Conservation (phyloP, 2,888 invertebrate genomes). For the Drosophila anomalata region DNA sequence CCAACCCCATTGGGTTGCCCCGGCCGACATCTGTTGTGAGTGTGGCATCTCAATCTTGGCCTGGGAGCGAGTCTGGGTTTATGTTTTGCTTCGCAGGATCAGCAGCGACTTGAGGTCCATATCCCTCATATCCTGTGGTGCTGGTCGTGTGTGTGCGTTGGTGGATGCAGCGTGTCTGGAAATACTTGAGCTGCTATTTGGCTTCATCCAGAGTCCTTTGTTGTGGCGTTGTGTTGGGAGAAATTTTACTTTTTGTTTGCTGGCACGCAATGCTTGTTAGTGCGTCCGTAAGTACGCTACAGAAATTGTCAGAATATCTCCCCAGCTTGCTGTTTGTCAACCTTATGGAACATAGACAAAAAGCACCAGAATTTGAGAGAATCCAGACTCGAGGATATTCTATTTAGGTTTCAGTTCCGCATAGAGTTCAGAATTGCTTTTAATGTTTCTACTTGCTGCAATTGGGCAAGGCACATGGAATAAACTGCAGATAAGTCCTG, state of each 20-base stretch:
- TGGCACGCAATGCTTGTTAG: conserved; percentile 69
- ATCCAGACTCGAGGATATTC: conserved; percentile 28
- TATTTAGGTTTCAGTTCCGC: conserved; percentile 34
- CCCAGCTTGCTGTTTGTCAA: conserved; percentile 34
- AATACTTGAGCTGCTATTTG: conserved; percentile 71
- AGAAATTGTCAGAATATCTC: conserved; percentile 57
- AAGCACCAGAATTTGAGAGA: conserved; percentile 17
- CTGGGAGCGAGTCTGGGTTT: conserved; percentile 28
- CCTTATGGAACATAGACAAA: not conserved
- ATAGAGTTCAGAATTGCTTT: conserved; percentile 28
- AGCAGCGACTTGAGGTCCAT: conserved; percentile 40
- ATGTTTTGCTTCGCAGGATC: conserved; percentile 35
- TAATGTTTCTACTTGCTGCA: conserved; percentile 16
- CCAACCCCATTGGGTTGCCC: conserved; percentile 27
- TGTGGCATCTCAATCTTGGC: conserved; percentile 38
- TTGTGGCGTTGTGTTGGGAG: conserved; percentile 42
- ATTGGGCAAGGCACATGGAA: conserved; percentile 1
- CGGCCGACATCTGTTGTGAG: conserved; percentile 30
- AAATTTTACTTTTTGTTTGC: conserved; percentile 59
- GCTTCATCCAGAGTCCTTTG: conserved; percentile 43
- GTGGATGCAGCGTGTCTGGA: conserved; percentile 51
- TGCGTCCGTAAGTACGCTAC: conserved; percentile 55
- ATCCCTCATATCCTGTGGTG: conserved; percentile 57
- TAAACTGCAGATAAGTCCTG: conserved; percentile 25
- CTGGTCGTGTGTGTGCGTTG: conserved; percentile 29